Percentiles rank a stretch among this genome's conserved stretches.
Conservation (phyloP, 2,888 invertebrate species). For the Folsomia candida region DNA sequence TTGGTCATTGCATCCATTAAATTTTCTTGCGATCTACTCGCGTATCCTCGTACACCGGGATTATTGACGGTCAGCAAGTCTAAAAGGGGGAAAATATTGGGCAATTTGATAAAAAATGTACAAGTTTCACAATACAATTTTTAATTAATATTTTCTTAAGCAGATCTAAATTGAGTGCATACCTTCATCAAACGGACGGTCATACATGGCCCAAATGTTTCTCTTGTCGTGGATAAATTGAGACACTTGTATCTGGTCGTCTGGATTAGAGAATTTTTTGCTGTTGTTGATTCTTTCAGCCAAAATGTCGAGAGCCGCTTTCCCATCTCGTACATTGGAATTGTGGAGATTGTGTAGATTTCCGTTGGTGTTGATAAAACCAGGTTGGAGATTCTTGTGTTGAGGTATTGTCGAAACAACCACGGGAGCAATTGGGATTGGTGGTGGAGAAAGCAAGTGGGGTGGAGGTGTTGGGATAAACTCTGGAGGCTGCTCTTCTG, state of each 20-base stretch:
- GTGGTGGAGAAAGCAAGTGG: neutral
- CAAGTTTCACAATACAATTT: neutral
- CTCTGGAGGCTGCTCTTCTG: conserved; percentile 45
- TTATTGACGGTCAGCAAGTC: conserved; percentile 29
- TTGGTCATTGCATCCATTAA: conserved; percentile 45
- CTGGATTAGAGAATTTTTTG: conserved; percentile 28
- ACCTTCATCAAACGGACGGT: conserved; percentile 46
- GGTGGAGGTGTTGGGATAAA: conserved; percentile 50
- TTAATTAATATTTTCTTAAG: neutral
- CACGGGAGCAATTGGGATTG: neutral
- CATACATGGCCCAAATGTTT: conserved; percentile 44
- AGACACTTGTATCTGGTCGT: conserved; percentile 35
- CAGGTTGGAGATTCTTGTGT: conserved; percentile 4
- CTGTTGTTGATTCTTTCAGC: conserved; percentile 27
- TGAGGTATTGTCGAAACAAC: neutral
- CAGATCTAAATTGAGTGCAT: no score
- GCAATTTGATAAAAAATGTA: no score
- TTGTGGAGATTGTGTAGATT: conserved; percentile 9
- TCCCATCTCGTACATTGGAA: conserved; percentile 23
- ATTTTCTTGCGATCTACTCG: conserved; percentile 47
- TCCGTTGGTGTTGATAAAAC: conserved; percentile 8
- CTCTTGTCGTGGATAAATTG: conserved; percentile 43
- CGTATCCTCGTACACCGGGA: conserved; percentile 29
- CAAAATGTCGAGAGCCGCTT: conserved; percentile 29
- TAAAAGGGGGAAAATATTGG: neutral